Evolutionary conservation across 2,113 vertebrate species (phyloP).

Genomic region (Prolemur simus): DNA sequence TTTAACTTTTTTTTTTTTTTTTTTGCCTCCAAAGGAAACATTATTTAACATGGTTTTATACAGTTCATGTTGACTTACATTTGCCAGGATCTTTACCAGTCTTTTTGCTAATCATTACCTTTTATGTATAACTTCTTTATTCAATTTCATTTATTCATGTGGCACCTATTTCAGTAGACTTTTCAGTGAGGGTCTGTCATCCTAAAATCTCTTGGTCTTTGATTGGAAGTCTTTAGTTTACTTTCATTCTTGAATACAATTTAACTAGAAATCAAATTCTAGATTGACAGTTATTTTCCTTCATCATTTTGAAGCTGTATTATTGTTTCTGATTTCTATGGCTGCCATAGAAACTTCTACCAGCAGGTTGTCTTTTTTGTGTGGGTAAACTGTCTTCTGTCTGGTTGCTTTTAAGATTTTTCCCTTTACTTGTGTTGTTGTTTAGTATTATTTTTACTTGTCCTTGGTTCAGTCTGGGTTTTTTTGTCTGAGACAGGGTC

Average conservation of each 20-base stretch:
- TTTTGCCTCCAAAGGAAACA: neutral
- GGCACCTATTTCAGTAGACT: neutral
- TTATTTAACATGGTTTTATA: neutral
- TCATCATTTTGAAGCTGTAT: neutral
- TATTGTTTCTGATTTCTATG: neutral
- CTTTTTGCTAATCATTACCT: neutral
- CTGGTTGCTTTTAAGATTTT: neutral
- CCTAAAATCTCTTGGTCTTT: neutral
- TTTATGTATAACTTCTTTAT: neutral
- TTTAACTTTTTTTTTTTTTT: neutral
- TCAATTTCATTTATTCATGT: neutral
- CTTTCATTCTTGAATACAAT: neutral
- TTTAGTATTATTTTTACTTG: neutral
- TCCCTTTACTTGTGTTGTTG: neutral
- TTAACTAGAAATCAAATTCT: neutral
- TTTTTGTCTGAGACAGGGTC: too few species aligned
- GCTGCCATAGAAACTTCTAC: neutral
- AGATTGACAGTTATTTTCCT: neutral
- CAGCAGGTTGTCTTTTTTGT: neutral
- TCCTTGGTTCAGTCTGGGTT: too few species aligned
- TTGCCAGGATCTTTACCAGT: neutral
- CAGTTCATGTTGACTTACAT: neutral
- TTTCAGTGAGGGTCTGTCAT: neutral
- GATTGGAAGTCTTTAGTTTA: constrained; percentile 1
- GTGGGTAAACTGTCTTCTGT: neutral